These are phyloP conservation scores for Drosophila buzzatii DNA, from an alignment of 2,888 invertebrate species.

Conservation along the genomic window DNA sequence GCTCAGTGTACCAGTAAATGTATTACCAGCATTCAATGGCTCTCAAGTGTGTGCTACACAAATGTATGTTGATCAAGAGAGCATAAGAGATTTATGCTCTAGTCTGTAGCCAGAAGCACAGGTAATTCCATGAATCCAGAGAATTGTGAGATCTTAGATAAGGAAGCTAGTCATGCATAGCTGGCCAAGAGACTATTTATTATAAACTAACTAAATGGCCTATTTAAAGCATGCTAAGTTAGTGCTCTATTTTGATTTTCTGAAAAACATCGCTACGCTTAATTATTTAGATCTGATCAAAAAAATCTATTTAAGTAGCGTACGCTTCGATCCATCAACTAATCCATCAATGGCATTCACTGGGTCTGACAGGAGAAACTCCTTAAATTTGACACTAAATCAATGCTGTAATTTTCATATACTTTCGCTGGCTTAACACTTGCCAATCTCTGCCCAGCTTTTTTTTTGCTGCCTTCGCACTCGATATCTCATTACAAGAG, in stretches of 20 bases:
- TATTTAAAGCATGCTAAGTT: background rate
- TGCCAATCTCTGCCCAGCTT: slow-evolving; percentile 22
- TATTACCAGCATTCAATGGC: slow-evolving; percentile 48
- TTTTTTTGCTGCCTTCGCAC: slow-evolving; percentile 35
- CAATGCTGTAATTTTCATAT: slow-evolving; percentile 23
- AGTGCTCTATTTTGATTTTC: background rate
- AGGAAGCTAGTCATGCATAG: background rate
- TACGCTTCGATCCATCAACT: slow-evolving; percentile 1
- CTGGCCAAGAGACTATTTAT: background rate
- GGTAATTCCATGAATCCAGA: background rate
- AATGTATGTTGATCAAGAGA: slow-evolving; percentile 16
- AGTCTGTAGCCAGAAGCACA: background rate
- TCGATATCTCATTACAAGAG: slow-evolving; percentile 75
- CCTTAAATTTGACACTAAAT: slow-evolving; percentile 13
- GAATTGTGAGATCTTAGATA: background rate
- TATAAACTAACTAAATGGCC: background rate
- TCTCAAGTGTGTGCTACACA: slow-evolving; percentile 25
- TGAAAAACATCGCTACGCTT: background rate
- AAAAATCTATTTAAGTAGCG: background rate
- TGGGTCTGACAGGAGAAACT: background rate
- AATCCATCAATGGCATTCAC: background rate
- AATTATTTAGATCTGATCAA: background rate
- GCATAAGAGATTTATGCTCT: background rate
- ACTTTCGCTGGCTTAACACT: slow-evolving; percentile 18
- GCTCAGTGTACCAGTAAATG: slow-evolving; percentile 70